These are phyloP conservation scores for Leptothorax acervorum DNA, from an alignment of 2,888 invertebrate species.

Conservation along the genomic window DNA sequence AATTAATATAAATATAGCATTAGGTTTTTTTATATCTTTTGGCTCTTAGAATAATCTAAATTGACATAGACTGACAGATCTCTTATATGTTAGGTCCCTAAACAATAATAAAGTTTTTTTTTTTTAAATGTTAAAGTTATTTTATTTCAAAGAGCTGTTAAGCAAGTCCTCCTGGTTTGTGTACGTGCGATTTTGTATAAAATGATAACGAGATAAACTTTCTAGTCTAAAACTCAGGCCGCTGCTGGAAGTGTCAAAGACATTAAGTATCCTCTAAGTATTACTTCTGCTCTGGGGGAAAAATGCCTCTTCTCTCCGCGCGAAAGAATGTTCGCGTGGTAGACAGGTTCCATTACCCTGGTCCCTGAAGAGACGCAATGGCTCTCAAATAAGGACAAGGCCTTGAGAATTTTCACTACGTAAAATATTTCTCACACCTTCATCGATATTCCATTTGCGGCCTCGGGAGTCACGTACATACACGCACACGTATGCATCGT, in stretches of 20 bases:
- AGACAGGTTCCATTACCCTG: constrained; percentile 43
- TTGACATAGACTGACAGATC: background rate
- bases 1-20: background rate
- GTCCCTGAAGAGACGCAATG: constrained; percentile 21
- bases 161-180: background rate
- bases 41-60: background rate
- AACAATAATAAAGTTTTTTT: background rate
- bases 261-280: constrained; percentile 21
- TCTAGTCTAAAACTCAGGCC: background rate
- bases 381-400: background rate
- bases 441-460: constrained; percentile 73
- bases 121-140: no score
- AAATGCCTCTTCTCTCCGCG: background rate
- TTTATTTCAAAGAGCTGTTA: background rate
- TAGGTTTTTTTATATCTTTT: background rate
- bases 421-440: constrained; percentile 54
- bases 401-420: constrained; percentile 49
- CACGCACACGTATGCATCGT: background rate
- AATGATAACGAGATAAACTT: constrained; percentile 22
- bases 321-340: constrained; percentile 25
- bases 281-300: background rate
- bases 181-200: background rate
- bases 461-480: constrained; percentile 58
- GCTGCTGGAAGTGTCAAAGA: background rate
- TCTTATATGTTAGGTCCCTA: background rate